A percentile compares a stretch with the other conserved stretches of the same genome.
Evolutionary conservation across 2,888 invertebrate species (phyloP).

Genomic region (Tuta absoluta): DNA sequence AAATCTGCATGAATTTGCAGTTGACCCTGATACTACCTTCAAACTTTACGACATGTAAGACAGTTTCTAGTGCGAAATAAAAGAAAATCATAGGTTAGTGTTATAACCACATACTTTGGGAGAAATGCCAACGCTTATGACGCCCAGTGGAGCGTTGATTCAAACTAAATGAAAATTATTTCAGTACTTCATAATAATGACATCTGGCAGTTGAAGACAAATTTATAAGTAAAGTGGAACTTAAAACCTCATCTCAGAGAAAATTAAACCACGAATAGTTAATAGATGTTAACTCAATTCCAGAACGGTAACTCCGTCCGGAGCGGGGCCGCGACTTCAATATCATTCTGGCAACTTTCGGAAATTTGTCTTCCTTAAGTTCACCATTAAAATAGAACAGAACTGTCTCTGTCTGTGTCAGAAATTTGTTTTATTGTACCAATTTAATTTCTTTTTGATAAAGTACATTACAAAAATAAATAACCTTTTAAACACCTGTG

Average conservation of each 20-base stretch:
- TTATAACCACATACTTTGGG: too few species aligned
- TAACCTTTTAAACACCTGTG: too few species aligned
- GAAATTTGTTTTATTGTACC: neutral
- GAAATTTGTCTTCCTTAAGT: conserved; percentile 62
- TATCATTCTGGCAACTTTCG: conserved; percentile 67
- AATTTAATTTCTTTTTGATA: too few species aligned
- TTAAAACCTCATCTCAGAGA: conserved; percentile 70
- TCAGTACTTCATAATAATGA: conserved; percentile 34
- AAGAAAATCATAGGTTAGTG: too few species aligned
- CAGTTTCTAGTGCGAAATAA: too few species aligned
- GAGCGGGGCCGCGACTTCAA: conserved; percentile 67
- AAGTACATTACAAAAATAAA: too few species aligned
- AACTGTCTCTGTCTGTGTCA: neutral
- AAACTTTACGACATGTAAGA: too few species aligned
- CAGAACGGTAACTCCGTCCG: conserved; percentile 69
- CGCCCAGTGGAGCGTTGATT: too few species aligned
- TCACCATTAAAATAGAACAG: conserved; percentile 10
- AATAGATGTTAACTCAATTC: conserved; percentile 75
- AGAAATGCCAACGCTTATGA: too few species aligned
- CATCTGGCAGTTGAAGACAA: conserved; percentile 51
- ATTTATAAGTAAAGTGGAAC: conserved; percentile 54
- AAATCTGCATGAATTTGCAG: too few species aligned
- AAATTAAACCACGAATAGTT: conserved; percentile 75
- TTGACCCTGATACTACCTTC: too few species aligned
- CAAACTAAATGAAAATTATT: too few species aligned